Percentiles rank a stretch among this genome's conserved stretches.
Evolutionary conservation across 2,113 vertebrate genomes (phyloP).

Genomic region (Prolemur simus): DNA sequence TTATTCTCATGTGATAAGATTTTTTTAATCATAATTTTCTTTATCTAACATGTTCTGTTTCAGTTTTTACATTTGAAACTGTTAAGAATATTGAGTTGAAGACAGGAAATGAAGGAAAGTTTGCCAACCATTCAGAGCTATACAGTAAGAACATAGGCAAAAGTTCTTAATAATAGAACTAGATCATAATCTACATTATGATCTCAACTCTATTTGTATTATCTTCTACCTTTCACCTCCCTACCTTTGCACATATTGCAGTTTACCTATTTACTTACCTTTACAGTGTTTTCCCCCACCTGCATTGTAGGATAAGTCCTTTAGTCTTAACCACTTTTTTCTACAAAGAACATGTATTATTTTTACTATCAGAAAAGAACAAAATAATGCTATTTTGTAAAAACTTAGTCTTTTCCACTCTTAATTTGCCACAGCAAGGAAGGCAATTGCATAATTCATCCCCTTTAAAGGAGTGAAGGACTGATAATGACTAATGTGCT

Average conservation of each 20-base stretch:
- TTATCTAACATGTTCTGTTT: slow-evolving; percentile 21
- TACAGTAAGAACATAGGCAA: neutral
- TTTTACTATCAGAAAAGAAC: neutral
- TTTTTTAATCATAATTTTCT: neutral
- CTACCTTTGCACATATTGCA: neutral
- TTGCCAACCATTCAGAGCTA: neutral
- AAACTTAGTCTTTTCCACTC: neutral
- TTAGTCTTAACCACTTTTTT: neutral
- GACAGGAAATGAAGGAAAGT: neutral
- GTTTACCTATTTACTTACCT: neutral
- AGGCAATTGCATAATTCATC: neutral
- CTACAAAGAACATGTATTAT: neutral
- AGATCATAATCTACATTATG: too few relatives aligned
- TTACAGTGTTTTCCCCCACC: neutral
- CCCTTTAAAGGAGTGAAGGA: neutral
- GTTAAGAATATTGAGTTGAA: neutral
- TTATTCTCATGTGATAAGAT: neutral
- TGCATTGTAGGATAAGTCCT: neutral
- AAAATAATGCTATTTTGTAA: neutral
- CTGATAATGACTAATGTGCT: too few relatives aligned
- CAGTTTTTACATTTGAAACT: neutral
- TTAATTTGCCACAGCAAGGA: neutral
- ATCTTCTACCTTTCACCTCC: neutral
- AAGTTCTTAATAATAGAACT: neutral
- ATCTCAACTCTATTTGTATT: neutral